Percentiles rank a stretch among this genome's conserved stretches.
phyloP scores from a whole-genome alignment of 2,797 vertebrate genomes.

The Capromys pilorides region DNA sequence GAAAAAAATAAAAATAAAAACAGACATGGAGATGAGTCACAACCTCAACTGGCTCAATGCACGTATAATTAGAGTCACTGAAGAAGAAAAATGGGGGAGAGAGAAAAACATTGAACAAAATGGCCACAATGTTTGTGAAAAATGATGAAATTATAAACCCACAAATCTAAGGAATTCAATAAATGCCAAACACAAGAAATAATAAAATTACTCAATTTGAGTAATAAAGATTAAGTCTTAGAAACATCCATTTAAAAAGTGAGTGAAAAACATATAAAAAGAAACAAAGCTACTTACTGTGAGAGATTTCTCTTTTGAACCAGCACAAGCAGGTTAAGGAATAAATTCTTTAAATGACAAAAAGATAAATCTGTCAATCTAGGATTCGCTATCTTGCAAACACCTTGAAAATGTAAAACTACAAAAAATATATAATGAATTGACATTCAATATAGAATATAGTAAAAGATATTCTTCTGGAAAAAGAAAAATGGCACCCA shows the following conservation, averaged over 20 bases:
- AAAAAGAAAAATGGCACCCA: not conserved
- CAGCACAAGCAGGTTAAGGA: not conserved
- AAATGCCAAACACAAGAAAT: constrained; percentile 3
- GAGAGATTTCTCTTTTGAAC: not conserved
- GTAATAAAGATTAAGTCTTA: constrained; percentile 28
- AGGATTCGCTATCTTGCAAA: not conserved
- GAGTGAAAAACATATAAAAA: not conserved
- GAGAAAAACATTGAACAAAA: not conserved
- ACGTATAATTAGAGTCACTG: not conserved
- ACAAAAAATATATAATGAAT: not conserved
- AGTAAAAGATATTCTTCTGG: not conserved
- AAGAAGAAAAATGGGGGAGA: not conserved
- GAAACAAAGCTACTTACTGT: not conserved
- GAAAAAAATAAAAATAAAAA: constrained; percentile 25
- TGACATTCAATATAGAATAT: not conserved
- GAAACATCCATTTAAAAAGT: not conserved
- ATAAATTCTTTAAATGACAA: not conserved
- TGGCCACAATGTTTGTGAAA: not conserved
- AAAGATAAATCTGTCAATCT: not conserved
- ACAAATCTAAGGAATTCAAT: constrained; percentile 11
- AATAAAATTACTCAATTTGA: constrained; percentile 19
- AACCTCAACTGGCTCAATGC: not conserved
- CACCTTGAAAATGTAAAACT: constrained; percentile 10
- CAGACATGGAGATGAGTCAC: not conserved
- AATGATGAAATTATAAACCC: not conserved